Evolutionary conservation across 2,888 invertebrate genomes (phyloP), one percentile per base, ranked within the genome.

Genomic region (Psylliodes chrysocephalus): DNA sequence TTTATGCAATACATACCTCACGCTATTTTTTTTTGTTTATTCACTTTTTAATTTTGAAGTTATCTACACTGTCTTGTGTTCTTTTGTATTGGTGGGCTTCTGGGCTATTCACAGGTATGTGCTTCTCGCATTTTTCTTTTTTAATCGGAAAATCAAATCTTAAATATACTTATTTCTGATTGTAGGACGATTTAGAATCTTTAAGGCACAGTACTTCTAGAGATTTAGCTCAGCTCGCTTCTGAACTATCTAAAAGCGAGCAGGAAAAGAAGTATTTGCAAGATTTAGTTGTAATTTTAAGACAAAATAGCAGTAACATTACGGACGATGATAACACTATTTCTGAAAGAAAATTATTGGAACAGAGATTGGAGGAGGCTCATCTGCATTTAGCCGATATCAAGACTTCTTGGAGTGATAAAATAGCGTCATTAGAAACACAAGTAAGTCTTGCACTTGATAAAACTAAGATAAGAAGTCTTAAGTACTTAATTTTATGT

Each of bases 351-450:
- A 87, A 87, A 68, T 79, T 92, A 18, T 83, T 95, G 25, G 91
- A 93, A 69, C 87, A 92, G 65, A 90, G 92, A 74, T 81, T 95
- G 62, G 92, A 93, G 73, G 95, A 95, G 77, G 89, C 94, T 0
- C 91, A 94, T 78, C 86, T 94, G 77, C 95, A 95, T 80, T 83
- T 95, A 28, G 91, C 92, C 0, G 94, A 95, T 75, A 93, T 95
- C 70, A 95, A 96, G 80, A 92, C 93, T 0, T 92, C 93, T 0
- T 95, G 95, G 95, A 95, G 94, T 75, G 92, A 93, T 10, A 94
- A 95, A 81, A 95, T 95, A 73, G 89, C 93, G 12, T 90, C 92
- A 0, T 83, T 95, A 38, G 95, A 96, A 80, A 93, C 93, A n/a
- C 95, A 96, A 88, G 91, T 93, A 77, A 64, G 63, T 35, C 6